Evolutionary conservation across 2,113 vertebrate species (phyloP).

Genomic region (Tetrax tetrax): DNA sequence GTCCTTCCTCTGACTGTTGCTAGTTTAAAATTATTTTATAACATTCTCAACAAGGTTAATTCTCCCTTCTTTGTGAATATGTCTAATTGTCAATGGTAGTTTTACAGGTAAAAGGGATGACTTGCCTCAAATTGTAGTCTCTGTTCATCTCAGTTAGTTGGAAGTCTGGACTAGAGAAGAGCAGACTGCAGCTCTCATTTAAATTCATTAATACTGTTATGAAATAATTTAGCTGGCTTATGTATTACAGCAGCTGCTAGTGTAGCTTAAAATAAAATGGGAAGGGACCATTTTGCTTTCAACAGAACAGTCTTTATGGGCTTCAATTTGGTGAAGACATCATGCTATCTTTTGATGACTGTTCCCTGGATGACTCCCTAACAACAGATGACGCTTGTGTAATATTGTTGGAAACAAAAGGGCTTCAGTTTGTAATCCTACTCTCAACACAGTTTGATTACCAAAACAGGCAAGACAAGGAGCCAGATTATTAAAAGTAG

Average conservation of each 20-base stretch:
- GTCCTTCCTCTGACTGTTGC: neutral
- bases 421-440: slow-evolving; percentile 20
- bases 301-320: neutral
- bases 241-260: slow-evolving; percentile 32
- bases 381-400: slow-evolving; percentile 46
- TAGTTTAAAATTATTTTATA: neutral
- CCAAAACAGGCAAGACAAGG: neutral
- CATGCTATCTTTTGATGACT: slow-evolving; percentile 4
- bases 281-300: slow-evolving; percentile 8
- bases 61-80: neutral
- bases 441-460: neutral
- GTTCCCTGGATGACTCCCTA: slow-evolving; percentile 33
- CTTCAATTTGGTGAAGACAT: slow-evolving; percentile 19
- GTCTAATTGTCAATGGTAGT: neutral
- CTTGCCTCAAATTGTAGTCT: neutral
- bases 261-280: slow-evolving; percentile 37
- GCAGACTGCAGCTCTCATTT: slow-evolving; percentile 23
- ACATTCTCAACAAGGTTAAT: neutral
- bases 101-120: neutral
- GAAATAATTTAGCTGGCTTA: slow-evolving; percentile 28
- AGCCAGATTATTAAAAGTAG: neutral
- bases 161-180: neutral
- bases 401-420: slow-evolving; percentile 43
- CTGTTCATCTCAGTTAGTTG: neutral
- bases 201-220: slow-evolving; percentile 48